Base-by-base conservation (phyloP, 2,888 invertebrate species). In the Digitonthophagus gazella region DNA sequence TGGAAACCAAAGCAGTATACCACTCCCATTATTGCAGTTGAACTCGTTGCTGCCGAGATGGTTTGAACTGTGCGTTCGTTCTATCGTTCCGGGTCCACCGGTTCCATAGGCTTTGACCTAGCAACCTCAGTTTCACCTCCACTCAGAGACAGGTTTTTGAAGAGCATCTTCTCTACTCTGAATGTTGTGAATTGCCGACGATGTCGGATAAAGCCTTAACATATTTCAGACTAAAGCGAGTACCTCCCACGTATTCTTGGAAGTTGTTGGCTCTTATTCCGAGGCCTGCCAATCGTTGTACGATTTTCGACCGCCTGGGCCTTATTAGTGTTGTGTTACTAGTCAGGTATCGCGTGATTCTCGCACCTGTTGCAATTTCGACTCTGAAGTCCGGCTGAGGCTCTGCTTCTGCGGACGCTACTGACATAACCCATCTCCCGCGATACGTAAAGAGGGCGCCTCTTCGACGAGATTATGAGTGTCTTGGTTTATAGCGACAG, bases 51-150 rank as follows among this genome's bases (percentile, higher is more conserved):
- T 8, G 54, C 54, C 6, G 54, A 44, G 6, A 6, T 44, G 6
- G 54, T n/a, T n/a, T 44, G 6, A 44, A 44, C 54, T 8, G 6
- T 8, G 6, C 54, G 6, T 44, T 44, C n/a, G 11, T n/a, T 44
- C 6, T 6, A 6, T 8, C 6, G 11, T 8, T n/a, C n/a, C 54
- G 54, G 6, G 54, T 44, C 54, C n/a, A n/a, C n/a, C n/a, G 54
- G 54, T 8, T 44, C 54, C 6, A 44, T 44, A 6, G 54, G 54
- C 58, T 65, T 57, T 2, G 74, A 67, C 15, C 58, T 69, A 15
- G 76, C 67, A 4, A 74, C 71, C 71, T 76, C 75, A 1, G 75
- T 72, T 66, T 77, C 75, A 8, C 77, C 75, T 16, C 76, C 76
- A 3, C 22, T 67, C 56, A 69, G n/a, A 0, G 66, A 67, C 15